Conservation (phyloP, 2,888 invertebrate species). For the Calliphora vomitoria region DNA sequence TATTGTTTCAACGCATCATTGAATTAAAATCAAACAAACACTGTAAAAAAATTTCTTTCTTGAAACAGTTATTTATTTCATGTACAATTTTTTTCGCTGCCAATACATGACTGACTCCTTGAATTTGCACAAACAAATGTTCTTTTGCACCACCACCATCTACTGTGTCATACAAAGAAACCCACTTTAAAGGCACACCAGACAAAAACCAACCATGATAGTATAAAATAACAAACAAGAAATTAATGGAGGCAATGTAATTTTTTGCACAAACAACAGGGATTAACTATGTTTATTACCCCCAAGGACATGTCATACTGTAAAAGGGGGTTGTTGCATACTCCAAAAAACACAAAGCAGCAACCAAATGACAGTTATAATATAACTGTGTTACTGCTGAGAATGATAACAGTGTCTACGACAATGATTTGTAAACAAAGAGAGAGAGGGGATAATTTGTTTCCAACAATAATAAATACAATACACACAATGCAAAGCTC, state of each 20-base stretch:
- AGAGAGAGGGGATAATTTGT: not conserved
- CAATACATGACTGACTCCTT: not conserved
- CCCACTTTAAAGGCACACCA: not conserved
- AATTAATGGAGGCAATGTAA: slow-evolving; percentile 35
- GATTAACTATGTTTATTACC: slow-evolving; percentile 54
- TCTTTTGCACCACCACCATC: not conserved
- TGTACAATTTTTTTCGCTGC: not conserved
- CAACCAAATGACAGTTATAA: slow-evolving; percentile 1
- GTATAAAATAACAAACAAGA: slow-evolving; percentile 43
- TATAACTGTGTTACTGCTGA: not conserved
- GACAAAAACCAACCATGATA: not conserved
- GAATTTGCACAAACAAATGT: not conserved
- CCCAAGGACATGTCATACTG: slow-evolving; percentile 26
- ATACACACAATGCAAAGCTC: slow-evolving; percentile 19
- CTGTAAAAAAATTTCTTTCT: not conserved
- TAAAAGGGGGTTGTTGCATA: not conserved
- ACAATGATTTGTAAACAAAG: not conserved
- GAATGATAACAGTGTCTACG: not conserved
- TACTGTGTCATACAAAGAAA: not conserved
- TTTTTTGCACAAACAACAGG: slow-evolving; percentile 40
- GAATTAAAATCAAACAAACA: not conserved
- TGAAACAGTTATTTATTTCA: slow-evolving; percentile 4
- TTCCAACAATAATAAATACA: not conserved
- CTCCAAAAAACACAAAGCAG: not conserved
- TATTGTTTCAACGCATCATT: not conserved